phyloP scores from a whole-genome alignment of 2,113 vertebrate genomes.

The Pantherophis guttatus region DNA sequence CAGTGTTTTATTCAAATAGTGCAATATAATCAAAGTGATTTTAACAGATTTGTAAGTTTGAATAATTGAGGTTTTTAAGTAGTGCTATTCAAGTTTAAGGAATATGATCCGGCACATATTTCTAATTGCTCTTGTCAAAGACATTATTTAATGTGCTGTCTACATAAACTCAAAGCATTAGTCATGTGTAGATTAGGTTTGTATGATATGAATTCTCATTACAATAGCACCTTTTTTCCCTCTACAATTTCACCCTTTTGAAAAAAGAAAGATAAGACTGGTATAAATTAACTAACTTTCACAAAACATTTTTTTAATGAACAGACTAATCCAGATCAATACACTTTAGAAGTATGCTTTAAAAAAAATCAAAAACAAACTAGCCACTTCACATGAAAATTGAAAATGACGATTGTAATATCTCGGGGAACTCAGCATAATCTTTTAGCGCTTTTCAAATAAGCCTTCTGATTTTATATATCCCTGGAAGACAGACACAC shows the following conservation, averaged over 20 bases:
- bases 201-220: slow-evolving; percentile 23
- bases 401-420: slow-evolving; percentile 34
- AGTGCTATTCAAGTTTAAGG: background rate
- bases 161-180: slow-evolving; percentile 11
- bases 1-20: background rate
- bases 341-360: slow-evolving; percentile 23
- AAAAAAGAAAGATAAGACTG: slow-evolving; percentile 14
- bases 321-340: background rate
- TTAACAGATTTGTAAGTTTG: background rate
- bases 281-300: slow-evolving; percentile 34
- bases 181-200: background rate
- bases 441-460: slow-evolving; percentile 47
- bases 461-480: slow-evolving; percentile 47
- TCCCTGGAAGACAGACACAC: slow-evolving; percentile 45
- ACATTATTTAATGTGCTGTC: background rate
- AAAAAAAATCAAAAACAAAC: slow-evolving; percentile 32
- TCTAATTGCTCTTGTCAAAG: background rate
- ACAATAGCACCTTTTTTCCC: background rate
- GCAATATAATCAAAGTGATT: background rate
- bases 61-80: slow-evolving; percentile 3
- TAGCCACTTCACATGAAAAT: slow-evolving; percentile 37
- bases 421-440: slow-evolving; percentile 22
- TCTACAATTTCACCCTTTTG: slow-evolving; percentile 23
- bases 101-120: slow-evolving; percentile 3
- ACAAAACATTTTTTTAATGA: slow-evolving; percentile 11